Base-by-base conservation (phyloP, 2,797 vertebrate genomes). In the Bufotes viridis region DNA sequence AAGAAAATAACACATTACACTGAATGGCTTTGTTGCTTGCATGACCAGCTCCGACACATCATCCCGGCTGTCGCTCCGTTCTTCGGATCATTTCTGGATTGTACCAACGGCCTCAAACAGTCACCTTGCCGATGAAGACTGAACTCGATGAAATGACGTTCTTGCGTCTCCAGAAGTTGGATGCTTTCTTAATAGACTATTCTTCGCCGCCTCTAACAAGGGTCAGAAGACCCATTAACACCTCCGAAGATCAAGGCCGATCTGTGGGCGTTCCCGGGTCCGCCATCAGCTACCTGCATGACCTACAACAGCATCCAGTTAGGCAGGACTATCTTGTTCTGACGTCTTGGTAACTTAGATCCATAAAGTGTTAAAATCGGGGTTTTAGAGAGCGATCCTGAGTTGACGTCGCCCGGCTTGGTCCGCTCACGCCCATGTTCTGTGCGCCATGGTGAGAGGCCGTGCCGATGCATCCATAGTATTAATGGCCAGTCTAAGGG, bases 41-140 rank as follows among this genome's bases (percentile, higher is more conserved):
- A 82, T 86, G 79, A 82, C 72, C 70, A 7, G 12, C 70, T 81
- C 24, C 75, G 12, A 53, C 61, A 63, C 67, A 18, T 24, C 22
- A n/a, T 9, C 49, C 42, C 69, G 14, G 69, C 76, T 51, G 26
- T 75, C 17, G 60, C 74, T 57, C 51, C 5, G 9, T 29, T 49
- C 65, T 10, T 74, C 63, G 67, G 87, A 79, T 78, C 26, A 79
- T 69, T 84, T 65, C 17, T 22, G 26, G 87, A 88, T 78, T 81
- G 18, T 90, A 89, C 89, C 92, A 90, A 89, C 92, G 82, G 67
- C 91, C 85, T 93, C 91, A 4, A 17, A 89, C 90, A 79, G 90
- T 1, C 90, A 88, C 89, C 81, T 78, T 72, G 90, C 90, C 81
- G 89, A 86, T 88, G 91, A 81, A 67, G 90, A 90, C 80, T 7